Evolutionary conservation across 2,113 vertebrate genomes (phyloP).

Genomic region (Nibea coibor): DNA sequence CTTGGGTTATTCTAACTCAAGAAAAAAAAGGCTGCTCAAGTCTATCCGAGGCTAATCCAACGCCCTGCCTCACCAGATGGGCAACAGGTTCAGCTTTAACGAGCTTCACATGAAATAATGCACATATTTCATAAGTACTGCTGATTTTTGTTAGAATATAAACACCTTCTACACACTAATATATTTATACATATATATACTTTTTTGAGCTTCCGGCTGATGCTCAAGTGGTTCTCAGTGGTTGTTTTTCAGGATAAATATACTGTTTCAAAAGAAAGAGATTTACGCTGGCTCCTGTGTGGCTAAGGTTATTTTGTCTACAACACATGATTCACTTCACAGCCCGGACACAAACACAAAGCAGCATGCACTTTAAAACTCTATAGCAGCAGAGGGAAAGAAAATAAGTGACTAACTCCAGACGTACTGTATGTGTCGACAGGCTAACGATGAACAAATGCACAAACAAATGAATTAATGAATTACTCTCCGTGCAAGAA

Average conservation of each 20-base stretch:
- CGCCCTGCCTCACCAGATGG: background rate
- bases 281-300: background rate
- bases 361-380: background rate
- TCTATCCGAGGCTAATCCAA: constrained; percentile 12
- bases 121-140: background rate
- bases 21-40: background rate
- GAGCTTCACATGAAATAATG: constrained; percentile 1
- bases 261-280: background rate
- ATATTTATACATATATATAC: background rate
- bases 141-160: background rate
- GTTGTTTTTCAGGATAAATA: constrained; percentile 1
- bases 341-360: background rate
- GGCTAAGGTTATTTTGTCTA: background rate
- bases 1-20: background rate
- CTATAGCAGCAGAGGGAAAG: constrained; percentile 2
- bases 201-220: background rate
- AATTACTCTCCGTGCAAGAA: constrained; percentile 13
- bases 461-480: background rate
- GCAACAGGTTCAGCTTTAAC: background rate
- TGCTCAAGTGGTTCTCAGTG: background rate
- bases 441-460: constrained; percentile 11
- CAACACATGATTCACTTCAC: background rate
- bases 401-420: constrained; percentile 14
- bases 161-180: background rate
- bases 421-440: background rate